Base-by-base conservation (phyloP, 2,888 invertebrate genomes). In the Baccha elongata region DNA sequence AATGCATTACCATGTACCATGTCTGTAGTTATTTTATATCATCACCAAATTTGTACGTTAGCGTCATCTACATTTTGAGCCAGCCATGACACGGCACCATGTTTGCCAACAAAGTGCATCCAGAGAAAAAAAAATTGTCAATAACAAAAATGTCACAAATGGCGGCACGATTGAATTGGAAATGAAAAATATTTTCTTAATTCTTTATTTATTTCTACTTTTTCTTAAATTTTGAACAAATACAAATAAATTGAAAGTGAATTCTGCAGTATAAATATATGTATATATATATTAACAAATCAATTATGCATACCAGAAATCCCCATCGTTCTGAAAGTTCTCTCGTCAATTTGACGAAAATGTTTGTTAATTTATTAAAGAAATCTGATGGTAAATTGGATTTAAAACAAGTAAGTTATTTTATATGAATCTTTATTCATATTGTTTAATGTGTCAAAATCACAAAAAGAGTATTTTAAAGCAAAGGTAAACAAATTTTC, bases 331-430 rank as follows among this genome's bases (percentile, higher is more conserved):
- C 87, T 11, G 89, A 89, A 29, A 89, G 90, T 11, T 91, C 91
- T 7, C 79, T 91, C 48, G 91, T 91, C 46, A 83, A 88, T 67
- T 86, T 91, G 85, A 90, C 91, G 40, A 89, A 89, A 84, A 89
- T 89, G 85, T 91, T 91, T 85, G 90, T 91, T 13, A 86, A 88
- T 29, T 86, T 91, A 19, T 88, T 91, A 85, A 89, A 89, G 84
- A 86, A 86, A 55, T 89, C 89, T 84, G 86, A 88, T 72, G 91
- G 91, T 11, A 85, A 87, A 6, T 87, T 91, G 74, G 89, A 91
- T 85, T 85, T 91, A 44, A 91, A 90, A 87, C 87, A 88, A 86
- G 91, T 91, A 86, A 86, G 86, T 86, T 6, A 46, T 0, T 8
- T 0, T 21, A 32, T 7, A 26, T 2, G 0, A 44, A 58, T 8